These are phyloP conservation scores for Strix uralensis DNA, from an alignment of 2,113 vertebrate genomes.

Conservation along the genomic window DNA sequence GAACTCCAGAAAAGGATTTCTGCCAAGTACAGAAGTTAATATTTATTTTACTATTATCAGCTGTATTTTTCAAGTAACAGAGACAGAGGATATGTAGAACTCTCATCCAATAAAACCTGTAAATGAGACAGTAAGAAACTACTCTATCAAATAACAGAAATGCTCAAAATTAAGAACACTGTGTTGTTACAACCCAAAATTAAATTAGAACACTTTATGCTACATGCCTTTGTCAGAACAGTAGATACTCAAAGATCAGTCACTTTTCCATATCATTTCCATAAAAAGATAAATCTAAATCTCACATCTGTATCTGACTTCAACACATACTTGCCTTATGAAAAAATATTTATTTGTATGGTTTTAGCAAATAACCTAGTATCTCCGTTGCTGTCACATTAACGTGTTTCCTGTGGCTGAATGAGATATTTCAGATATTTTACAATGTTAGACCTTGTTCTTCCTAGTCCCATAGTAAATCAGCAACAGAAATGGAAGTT, in stretches of 20 bases:
- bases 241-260: not conserved
- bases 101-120: not conserved
- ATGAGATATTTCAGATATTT: not conserved
- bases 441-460: not conserved
- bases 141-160: not conserved
- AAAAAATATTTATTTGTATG: not conserved
- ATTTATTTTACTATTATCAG: not conserved
- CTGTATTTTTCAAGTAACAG: not conserved
- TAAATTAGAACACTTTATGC: not conserved
- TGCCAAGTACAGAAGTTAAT: not conserved
- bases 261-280: not conserved
- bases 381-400: not conserved
- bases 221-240: not conserved
- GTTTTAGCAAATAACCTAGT: not conserved
- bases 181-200: not conserved
- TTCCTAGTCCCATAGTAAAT: not conserved
- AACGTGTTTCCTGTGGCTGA: not conserved
- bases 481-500: not conserved
- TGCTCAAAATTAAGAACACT: not conserved
- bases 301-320: not conserved
- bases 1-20: not conserved
- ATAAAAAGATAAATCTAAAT: not conserved
- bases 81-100: not conserved
- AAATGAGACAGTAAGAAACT: not conserved
- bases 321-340: not conserved